phyloP scores from a whole-genome alignment of 2,888 invertebrate species.

The Uloborus plumipes region DNA sequence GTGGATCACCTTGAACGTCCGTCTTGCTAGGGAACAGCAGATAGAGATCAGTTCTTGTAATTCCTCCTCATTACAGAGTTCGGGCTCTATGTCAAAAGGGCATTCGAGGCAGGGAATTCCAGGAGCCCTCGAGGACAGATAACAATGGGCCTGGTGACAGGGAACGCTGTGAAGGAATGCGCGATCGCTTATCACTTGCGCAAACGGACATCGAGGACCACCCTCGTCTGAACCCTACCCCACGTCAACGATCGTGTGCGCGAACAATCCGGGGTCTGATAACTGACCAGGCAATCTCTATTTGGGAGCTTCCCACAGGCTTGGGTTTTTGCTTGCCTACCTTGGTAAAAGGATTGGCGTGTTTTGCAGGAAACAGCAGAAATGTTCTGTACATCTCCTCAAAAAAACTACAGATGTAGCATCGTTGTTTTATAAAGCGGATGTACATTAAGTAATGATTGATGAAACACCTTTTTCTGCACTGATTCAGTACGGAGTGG shows the following conservation, averaged over 20 bases:
- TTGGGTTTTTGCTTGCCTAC: too few species aligned
- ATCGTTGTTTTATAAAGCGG: too few species aligned
- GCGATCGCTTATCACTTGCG: conserved; percentile 61
- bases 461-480: too few species aligned
- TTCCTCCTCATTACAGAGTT: conserved; percentile 40
- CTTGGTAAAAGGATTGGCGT: too few species aligned
- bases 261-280: not conserved
- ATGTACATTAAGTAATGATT: too few species aligned
- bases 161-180: conserved; percentile 40
- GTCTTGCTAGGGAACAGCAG: not conserved
- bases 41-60: conserved; percentile 49
- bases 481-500: too few species aligned
- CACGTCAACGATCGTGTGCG: conserved; percentile 37
- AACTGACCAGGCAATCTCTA: too few species aligned
- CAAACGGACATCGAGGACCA: conserved; percentile 54
- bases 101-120: conserved; percentile 51
- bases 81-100: conserved; percentile 38
- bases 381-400: too few species aligned
- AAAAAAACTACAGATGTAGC: too few species aligned
- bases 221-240: conserved; percentile 42
- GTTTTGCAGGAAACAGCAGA: too few species aligned
- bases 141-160: conserved; percentile 55
- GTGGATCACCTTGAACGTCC: too few species aligned
- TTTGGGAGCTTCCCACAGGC: too few species aligned
- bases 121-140: conserved; percentile 47